phyloP scores from a whole-genome alignment of 1,140 invertebrate genomes.

The Aporrectodea caliginosa region DNA sequence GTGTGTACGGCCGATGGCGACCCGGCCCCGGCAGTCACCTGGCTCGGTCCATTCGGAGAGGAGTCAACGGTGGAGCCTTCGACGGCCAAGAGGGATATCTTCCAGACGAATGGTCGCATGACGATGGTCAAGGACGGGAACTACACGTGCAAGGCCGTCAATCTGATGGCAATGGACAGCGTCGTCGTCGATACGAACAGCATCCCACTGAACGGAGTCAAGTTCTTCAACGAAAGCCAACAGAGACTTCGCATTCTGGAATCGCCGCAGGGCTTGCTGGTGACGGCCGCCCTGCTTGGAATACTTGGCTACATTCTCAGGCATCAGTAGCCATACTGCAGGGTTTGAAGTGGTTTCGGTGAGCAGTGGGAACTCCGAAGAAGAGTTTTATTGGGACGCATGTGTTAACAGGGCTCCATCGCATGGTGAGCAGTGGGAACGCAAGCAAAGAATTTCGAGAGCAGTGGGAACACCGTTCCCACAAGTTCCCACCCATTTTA shows the following conservation, averaged over 20 bases:
- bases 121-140: slow-evolving; percentile 11
- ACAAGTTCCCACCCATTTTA: too few species aligned
- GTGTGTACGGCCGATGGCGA: slow-evolving; percentile 26
- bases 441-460: too few species aligned
- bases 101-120: background rate
- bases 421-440: too few species aligned
- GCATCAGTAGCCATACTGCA: too few species aligned
- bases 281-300: slow-evolving; percentile 8
- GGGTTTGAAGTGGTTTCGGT: too few species aligned
- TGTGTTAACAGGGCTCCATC: too few species aligned
- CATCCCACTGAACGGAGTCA: background rate
- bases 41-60: slow-evolving; percentile 11
- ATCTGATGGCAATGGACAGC: slow-evolving; percentile 14
- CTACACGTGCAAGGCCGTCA: slow-evolving; percentile 25
- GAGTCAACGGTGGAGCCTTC: background rate
- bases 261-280: slow-evolving; percentile 25
- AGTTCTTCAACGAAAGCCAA: background rate
- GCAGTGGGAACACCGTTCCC: too few species aligned
- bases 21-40: slow-evolving; percentile 16
- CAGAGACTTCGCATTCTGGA: slow-evolving; percentile 19
- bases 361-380: too few species aligned
- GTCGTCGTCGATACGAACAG: slow-evolving; percentile 17
- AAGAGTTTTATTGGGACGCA: too few species aligned
- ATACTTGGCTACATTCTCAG: slow-evolving; percentile 25
- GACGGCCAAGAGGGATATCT: background rate